These are phyloP conservation scores for Neogobius melanostomus DNA, from an alignment of 2,113 vertebrate genomes.

Conservation along the genomic window DNA sequence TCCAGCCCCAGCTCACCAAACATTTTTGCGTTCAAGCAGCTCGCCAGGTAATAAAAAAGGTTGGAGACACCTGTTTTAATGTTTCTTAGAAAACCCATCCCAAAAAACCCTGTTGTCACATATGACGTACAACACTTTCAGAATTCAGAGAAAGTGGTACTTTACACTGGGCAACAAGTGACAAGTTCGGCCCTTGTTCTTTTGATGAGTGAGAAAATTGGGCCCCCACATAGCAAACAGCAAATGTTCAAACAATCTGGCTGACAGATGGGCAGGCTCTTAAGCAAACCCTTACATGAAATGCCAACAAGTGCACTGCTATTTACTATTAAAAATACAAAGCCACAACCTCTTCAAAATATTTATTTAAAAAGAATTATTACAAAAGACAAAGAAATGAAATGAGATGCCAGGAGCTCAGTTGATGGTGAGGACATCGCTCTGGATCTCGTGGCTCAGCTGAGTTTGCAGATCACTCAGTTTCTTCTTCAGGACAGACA, in stretches of 20 bases:
- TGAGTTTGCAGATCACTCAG: constrained; percentile 96
- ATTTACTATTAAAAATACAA: background rate
- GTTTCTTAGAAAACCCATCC: too few species aligned
- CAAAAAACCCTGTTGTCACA: too few species aligned
- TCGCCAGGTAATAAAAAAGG: too few species aligned
- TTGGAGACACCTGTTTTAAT: too few species aligned
- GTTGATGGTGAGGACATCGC: constrained; percentile 94
- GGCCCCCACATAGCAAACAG: too few species aligned
- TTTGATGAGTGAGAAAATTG: too few species aligned
- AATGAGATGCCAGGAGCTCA: constrained; percentile 26
- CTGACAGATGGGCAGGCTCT: background rate
- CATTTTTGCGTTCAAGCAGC: too few species aligned
- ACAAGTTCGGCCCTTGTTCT: too few species aligned
- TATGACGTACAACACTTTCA: too few species aligned
- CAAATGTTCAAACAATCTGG: background rate
- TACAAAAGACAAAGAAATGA: background rate
- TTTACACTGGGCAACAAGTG: too few species aligned
- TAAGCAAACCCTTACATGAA: background rate
- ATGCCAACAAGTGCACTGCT: background rate
- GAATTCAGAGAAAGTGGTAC: too few species aligned
- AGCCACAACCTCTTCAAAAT: background rate
- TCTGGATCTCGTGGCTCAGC: constrained; percentile 97
- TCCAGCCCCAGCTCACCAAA: too few species aligned
- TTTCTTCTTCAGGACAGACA: constrained; percentile 95
- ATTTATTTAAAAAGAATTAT: background rate